phyloP scores from a whole-genome alignment of 2,113 vertebrate species.

The Centropus unirufus region DNA sequence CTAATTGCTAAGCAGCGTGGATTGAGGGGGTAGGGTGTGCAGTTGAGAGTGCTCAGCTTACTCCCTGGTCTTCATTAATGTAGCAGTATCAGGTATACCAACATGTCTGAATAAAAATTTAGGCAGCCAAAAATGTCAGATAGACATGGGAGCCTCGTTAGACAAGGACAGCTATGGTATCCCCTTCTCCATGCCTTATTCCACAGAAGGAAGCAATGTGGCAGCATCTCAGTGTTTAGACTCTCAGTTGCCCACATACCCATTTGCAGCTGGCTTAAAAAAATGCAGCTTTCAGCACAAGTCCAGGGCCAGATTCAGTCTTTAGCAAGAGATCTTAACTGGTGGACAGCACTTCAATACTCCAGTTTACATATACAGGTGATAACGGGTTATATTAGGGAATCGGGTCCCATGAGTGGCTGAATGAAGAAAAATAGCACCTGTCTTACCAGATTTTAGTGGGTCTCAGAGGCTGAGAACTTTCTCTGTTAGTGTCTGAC shows the following conservation, averaged over 20 bases:
- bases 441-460: neutral
- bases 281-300: neutral
- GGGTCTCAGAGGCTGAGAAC: neutral
- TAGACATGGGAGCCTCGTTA: neutral
- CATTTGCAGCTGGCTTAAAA: neutral
- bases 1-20: neutral
- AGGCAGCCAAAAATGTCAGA: neutral
- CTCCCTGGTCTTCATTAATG: neutral
- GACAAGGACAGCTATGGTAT: rapidly evolving
- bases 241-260: neutral
- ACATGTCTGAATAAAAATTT: neutral
- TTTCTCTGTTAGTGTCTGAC: neutral
- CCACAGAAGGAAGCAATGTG: rapidly evolving
- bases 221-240: neutral
- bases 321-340: neutral
- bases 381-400: neutral
- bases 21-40: too few species aligned
- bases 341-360: neutral
- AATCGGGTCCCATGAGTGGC: neutral
- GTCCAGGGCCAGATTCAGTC: neutral
- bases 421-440: neutral
- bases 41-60: neutral
- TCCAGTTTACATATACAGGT: neutral
- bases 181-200: rapidly evolving
- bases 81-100: neutral